A percentile compares a stretch with the other conserved stretches of the same genome.
Conservation (phyloP, 37 sponge, comb jelly and placozoan genomes). For the Halichondria panicea region DNA sequence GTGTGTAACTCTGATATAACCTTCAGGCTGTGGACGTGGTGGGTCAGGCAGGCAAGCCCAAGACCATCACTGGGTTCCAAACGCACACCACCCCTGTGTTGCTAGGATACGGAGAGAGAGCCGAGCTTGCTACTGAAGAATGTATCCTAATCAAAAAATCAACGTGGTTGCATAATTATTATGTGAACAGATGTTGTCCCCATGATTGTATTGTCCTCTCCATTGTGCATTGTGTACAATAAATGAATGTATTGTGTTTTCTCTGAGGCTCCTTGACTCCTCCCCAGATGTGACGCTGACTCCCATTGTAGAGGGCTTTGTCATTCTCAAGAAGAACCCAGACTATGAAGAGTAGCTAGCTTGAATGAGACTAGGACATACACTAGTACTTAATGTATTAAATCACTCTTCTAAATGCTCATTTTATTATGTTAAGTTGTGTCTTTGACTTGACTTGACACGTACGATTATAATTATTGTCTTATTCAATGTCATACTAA, state of each 20-base stretch:
- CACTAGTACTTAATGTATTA: not conserved
- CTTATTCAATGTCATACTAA: not conserved
- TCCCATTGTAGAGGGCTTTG: slow-evolving; percentile 92
- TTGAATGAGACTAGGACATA: not conserved
- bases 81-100: slow-evolving; percentile 96
- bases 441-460: not conserved
- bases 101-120: slow-evolving; percentile 91
- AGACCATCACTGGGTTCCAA: slow-evolving; percentile 95
- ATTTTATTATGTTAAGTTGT: too few relatives aligned
- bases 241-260: not conserved
- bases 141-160: slow-evolving; percentile 60
- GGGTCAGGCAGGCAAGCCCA: slow-evolving; percentile 93
- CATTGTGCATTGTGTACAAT: not conserved
- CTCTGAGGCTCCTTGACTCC: not conserved
- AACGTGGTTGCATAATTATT: not conserved
- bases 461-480: not conserved
- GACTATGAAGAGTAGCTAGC: slow-evolving; percentile 53
- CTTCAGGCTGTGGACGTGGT: slow-evolving; percentile 91
- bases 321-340: slow-evolving; percentile 90
- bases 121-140: slow-evolving; percentile 93
- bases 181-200: not conserved
- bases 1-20: too few relatives aligned
- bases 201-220: not conserved
- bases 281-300: slow-evolving; percentile 70
- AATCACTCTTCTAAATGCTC: not conserved